phyloP scores from a whole-genome alignment of 2,113 vertebrate species.

The Spea multiplicata region DNA sequence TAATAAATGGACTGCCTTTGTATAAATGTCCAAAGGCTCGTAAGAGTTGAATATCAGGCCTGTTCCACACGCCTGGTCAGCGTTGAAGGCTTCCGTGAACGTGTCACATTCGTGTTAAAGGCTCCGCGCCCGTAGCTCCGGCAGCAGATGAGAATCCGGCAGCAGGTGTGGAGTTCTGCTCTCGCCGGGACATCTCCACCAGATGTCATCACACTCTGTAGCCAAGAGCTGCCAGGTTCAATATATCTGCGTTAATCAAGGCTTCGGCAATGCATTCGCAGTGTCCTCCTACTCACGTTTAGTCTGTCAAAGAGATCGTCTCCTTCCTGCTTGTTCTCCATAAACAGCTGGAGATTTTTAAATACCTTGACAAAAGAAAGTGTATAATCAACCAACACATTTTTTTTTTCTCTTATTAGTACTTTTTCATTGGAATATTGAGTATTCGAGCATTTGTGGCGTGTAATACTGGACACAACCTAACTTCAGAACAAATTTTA shows the following conservation, averaged over 20 bases:
- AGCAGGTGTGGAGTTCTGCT: constrained; percentile 46
- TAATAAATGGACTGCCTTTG: too few species aligned
- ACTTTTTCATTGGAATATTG: too few species aligned
- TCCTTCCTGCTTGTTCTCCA: constrained; percentile 66
- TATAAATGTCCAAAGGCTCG: too few species aligned
- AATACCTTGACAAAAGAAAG: constrained; percentile 68
- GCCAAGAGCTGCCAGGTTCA: constrained; percentile 54
- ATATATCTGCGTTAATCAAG: constrained; percentile 51
- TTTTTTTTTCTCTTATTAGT: too few species aligned
- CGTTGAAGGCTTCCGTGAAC: too few species aligned
- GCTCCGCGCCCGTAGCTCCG: too few species aligned
- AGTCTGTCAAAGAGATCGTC: constrained; percentile 74
- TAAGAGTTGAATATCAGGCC: too few species aligned
- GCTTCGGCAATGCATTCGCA: not conserved
- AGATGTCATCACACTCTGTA: constrained; percentile 47
- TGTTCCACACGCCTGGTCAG: too few species aligned
- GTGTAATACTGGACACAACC: too few species aligned
- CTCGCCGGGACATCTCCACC: constrained; percentile 44
- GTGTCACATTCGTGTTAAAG: too few species aligned
- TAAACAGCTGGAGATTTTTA: constrained; percentile 73
- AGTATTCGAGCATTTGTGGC: too few species aligned
- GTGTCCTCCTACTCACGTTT: constrained; percentile 46
- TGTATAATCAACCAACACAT: not conserved
- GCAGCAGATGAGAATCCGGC: constrained; percentile 15
- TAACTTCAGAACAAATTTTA: too few species aligned